Evolutionary conservation across 1,140 invertebrate genomes (phyloP), one percentile per base, ranked within the genome.

Genomic region (Drosophila ficusphila): DNA sequence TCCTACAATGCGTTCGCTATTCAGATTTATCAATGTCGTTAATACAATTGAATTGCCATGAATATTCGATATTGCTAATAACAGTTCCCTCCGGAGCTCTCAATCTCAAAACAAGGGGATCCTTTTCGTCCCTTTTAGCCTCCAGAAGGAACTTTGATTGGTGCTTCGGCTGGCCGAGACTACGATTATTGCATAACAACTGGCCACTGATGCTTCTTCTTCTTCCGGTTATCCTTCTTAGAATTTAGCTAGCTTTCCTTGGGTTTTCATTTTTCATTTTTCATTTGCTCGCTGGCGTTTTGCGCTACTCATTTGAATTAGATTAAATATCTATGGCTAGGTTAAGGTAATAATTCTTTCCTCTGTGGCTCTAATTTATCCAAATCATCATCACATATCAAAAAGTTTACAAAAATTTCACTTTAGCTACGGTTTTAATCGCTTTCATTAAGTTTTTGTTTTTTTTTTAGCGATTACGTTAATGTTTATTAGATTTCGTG

Each of bases 381-480:
- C 74, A 82, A 88, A 88, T 88, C 83, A 88, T 88, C 82, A 78
- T 88, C 82, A 88, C 82, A 88, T 88, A 88, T 88, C 82, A 88
- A 88, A 88, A 88, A 88, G 74, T 88, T 89, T 88, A 88, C 82
- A 88, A 88, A 88, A 89, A 82, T 81, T 77, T 82, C 74, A 52
- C 46, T 61, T 83, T 83, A 83, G 60, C 74, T 86, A 86, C 53
- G 60, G 33, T 79, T 67, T 41, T 19, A 42, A 3, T 19, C 1
- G 3, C 3, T 33, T 54, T 64, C 36, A 46, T 57, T 53, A n/a
- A n/a, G n/a, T 39, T 56, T 53, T 21, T 48, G 41, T 34, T 33
- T 69, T 49, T 42, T 47, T 23, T 51, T 61, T 62, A 42, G 36
- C 58, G 53, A 54, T 49, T 54, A 34, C 54, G 39, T 65, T 60